These are phyloP conservation scores for Callospermophilus lateralis DNA, from an alignment of 2,113 vertebrate species.

Conservation along the genomic window DNA sequence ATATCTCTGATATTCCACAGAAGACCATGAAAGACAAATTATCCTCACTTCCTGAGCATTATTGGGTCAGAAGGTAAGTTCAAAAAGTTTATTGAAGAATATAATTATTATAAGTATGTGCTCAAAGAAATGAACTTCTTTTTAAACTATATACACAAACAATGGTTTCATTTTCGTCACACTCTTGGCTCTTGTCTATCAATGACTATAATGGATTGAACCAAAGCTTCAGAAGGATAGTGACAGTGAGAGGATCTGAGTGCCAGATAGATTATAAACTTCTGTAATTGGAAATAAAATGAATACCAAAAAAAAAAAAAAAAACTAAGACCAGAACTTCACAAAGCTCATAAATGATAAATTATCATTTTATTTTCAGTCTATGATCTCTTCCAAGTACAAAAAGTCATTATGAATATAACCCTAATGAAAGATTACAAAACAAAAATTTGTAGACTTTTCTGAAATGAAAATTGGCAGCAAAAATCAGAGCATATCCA, in stretches of 20 bases:
- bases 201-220: not conserved
- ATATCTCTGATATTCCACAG: slow-evolving; percentile 47
- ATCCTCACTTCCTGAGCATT: not conserved
- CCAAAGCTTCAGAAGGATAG: not conserved
- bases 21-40: not conserved
- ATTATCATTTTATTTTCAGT: not conserved
- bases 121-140: slow-evolving; percentile 30
- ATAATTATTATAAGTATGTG: not conserved
- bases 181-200: not conserved
- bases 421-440: not conserved
- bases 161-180: not conserved
- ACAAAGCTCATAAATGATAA: not conserved
- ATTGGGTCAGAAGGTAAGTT: not conserved
- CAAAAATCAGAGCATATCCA: not conserved
- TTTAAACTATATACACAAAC: not conserved
- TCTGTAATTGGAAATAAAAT: slow-evolving; percentile 7
- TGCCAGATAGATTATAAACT: not conserved
- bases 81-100: not conserved
- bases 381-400: not conserved
- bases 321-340: not conserved
- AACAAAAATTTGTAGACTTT: slow-evolving; percentile 26
- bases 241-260: not conserved
- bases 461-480: slow-evolving; percentile 13
- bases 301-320: not conserved
- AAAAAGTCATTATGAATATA: not conserved